Conservation (phyloP, 1,140 invertebrate genomes). For the Zaprionus capensis region DNA sequence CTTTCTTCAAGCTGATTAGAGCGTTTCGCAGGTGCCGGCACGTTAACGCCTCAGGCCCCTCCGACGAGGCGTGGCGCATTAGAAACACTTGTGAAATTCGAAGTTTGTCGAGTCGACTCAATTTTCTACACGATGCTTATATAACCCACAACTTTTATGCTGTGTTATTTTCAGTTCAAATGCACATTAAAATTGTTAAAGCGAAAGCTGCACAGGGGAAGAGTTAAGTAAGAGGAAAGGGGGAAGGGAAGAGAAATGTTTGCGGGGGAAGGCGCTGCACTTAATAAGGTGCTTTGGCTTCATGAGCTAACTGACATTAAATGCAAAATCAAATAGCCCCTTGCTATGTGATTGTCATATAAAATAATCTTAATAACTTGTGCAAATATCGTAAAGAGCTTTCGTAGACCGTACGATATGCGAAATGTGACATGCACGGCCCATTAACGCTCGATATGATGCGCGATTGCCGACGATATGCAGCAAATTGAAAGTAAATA, state of each 20-base stretch:
- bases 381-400: conserved; percentile 52
- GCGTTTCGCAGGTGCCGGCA: conserved; percentile 53
- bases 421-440: conserved; percentile 57
- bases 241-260: no score
- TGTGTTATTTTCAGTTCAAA: not conserved
- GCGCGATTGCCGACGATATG: conserved; percentile 48
- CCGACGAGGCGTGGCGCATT: conserved; percentile 42
- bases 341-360: conserved; percentile 69
- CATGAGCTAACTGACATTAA: conserved; percentile 52
- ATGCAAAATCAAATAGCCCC: conserved; percentile 76
- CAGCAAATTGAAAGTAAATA: conserved; percentile 79
- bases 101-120: conserved; percentile 1
- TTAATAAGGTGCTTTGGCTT: conserved; percentile 14
- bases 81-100: conserved; percentile 36
- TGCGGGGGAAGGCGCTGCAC: not conserved
- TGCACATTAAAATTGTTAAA: conserved; percentile 57
- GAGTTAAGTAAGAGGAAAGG: not conserved
- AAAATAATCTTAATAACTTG: conserved; percentile 68
- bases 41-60: no score
- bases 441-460: conserved; percentile 68
- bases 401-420: not conserved
- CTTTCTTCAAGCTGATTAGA: conserved; percentile 67
- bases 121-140: not conserved
- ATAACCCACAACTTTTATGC: not conserved
- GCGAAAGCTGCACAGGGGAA: conserved; percentile 49